A percentile compares a stretch with the other conserved stretches of the same genome.
Evolutionary conservation across 1,140 invertebrate species (phyloP).

Genomic region (Bactericera cockerelli): DNA sequence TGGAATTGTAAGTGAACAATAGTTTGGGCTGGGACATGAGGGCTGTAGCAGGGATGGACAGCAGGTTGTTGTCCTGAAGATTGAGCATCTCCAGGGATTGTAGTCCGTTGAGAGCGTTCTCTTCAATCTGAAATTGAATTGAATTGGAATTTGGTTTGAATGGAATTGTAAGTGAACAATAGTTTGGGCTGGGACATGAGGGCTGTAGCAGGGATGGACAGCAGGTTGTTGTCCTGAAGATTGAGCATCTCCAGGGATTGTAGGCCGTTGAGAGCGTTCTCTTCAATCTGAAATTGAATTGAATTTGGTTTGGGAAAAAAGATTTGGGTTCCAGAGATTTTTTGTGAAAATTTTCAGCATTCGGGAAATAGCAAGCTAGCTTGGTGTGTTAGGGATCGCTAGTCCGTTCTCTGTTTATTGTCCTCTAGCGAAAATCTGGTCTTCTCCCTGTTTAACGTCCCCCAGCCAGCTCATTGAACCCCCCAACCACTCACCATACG

Average conservation of each 20-base stretch:
- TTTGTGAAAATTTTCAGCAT: not conserved
- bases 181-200: constrained; percentile 54
- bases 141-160: too few relatives aligned
- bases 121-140: constrained; percentile 57
- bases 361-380: too few relatives aligned
- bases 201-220: constrained; percentile 63
- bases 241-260: constrained; percentile 56
- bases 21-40: constrained; percentile 54
- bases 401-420: too few relatives aligned
- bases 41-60: constrained; percentile 63
- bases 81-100: constrained; percentile 56
- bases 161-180: too few relatives aligned
- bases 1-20: too few relatives aligned
- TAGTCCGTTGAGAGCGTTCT: constrained; percentile 67
- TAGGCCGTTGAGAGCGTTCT: constrained; percentile 67
- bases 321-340: too few relatives aligned
- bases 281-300: constrained; percentile 57
- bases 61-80: constrained; percentile 73
- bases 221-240: constrained; percentile 73
- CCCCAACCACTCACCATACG: constrained; percentile 51
- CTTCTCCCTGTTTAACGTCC: too few relatives aligned
- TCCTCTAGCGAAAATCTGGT: too few relatives aligned
- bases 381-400: too few relatives aligned
- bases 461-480: too few relatives aligned
- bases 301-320: not conserved